Conservation (phyloP, 2,113 vertebrate species). For the Ammodytes dubius region DNA sequence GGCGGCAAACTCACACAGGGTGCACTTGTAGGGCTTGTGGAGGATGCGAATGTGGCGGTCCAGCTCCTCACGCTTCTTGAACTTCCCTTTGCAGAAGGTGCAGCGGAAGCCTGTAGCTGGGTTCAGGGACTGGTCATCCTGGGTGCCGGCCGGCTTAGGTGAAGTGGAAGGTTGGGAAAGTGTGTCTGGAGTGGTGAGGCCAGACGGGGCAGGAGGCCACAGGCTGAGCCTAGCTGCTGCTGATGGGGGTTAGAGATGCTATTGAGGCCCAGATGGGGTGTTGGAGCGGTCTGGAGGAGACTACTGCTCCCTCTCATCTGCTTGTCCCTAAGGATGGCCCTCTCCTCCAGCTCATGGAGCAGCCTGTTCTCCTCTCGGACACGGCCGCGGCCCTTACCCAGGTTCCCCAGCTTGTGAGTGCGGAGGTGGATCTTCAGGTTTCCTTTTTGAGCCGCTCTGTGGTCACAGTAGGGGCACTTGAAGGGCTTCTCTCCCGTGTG, state of each 20-base stretch:
- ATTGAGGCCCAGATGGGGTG: conserved; percentile 79
- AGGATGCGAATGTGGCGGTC: conserved; percentile 98
- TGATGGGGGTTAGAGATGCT: conserved; percentile 85
- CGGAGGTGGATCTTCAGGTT: conserved; percentile 99
- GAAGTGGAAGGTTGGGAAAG: conserved; percentile 89
- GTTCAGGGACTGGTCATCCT: conserved; percentile 89
- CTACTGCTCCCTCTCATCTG: conserved; percentile 91
- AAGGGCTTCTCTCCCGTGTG: conserved; percentile 99
- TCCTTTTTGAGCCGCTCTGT: conserved; percentile 97
- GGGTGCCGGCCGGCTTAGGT: conserved; percentile 89
- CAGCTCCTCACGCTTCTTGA: conserved; percentile 97
- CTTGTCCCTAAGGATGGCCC: conserved; percentile 96
- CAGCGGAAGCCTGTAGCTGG: conserved; percentile 93
- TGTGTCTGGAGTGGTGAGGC: conserved; percentile 87
- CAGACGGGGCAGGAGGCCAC: conserved; percentile 88
- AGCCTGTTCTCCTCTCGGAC: conserved; percentile 97
- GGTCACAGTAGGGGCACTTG: conserved; percentile 99
- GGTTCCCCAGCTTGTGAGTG: conserved; percentile 97
- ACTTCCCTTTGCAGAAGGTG: conserved; percentile 99
- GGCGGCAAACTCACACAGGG: conserved; percentile 96
- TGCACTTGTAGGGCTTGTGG: conserved; percentile 99
- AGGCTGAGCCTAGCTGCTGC: conserved; percentile 89
- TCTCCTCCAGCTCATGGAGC: conserved; percentile 96
- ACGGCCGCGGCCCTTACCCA: conserved; percentile 96
- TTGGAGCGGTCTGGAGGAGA: conserved; percentile 89